phyloP scores from a whole-genome alignment of 2,888 invertebrate genomes.

The Drosophila limbata region DNA sequence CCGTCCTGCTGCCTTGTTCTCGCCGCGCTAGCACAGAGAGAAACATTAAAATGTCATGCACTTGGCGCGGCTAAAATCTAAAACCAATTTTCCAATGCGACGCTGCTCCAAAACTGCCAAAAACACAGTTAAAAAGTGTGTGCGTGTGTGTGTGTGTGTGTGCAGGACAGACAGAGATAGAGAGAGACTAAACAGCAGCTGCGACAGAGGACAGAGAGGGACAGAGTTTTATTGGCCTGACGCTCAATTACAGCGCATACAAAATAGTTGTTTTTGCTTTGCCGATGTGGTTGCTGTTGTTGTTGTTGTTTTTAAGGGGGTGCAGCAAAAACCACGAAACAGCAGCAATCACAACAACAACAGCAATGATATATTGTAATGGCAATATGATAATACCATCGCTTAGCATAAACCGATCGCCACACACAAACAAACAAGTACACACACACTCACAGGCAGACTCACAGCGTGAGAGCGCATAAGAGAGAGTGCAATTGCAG shows the following conservation, averaged over 20 bases:
- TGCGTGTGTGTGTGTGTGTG: neutral
- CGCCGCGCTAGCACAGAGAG: slow-evolving; percentile 14
- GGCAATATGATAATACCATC: slow-evolving; percentile 48
- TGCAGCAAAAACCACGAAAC: slow-evolving; percentile 24
- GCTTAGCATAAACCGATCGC: slow-evolving; percentile 26
- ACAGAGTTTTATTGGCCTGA: slow-evolving; percentile 47
- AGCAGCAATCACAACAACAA: slow-evolving; percentile 15
- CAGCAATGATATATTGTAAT: slow-evolving; percentile 35
- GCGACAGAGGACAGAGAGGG: slow-evolving; percentile 7
- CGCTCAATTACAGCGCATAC: slow-evolving; percentile 52
- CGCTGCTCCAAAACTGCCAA: slow-evolving; percentile 43
- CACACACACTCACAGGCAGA: neutral
- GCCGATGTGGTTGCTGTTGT: slow-evolving; percentile 8
- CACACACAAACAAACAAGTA: slow-evolving; percentile 22
- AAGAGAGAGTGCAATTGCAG: slow-evolving; percentile 9
- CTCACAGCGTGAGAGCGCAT: neutral
- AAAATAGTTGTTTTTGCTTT: slow-evolving; percentile 27
- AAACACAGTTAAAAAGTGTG: slow-evolving; percentile 27
- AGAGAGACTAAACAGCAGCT: neutral
- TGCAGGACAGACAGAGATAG: slow-evolving; percentile 2
- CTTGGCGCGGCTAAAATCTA: slow-evolving; percentile 69
- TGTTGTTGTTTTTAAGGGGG: slow-evolving; percentile 5
- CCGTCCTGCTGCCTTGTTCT: neutral
- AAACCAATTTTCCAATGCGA: slow-evolving; percentile 65
- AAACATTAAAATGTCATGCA: slow-evolving; percentile 77